These are phyloP conservation scores for Nothobranchius kuhntae DNA, from an alignment of 2,113 vertebrate species.

Conservation along the genomic window DNA sequence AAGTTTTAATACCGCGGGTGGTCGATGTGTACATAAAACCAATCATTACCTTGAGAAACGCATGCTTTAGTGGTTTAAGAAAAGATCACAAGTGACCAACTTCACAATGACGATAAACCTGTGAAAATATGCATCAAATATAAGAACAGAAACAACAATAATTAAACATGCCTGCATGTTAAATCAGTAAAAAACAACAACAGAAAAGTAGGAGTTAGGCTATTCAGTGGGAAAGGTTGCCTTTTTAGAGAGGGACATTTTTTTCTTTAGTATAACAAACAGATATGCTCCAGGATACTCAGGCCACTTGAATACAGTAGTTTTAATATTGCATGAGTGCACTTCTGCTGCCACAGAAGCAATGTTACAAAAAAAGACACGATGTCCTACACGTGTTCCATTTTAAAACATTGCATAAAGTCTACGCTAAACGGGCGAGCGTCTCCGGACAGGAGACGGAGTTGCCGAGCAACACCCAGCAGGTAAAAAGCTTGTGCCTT, in stretches of 20 bases:
- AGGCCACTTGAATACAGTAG: slow-evolving; percentile 71
- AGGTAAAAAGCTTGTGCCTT: slow-evolving; percentile 58
- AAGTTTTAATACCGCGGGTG: not conserved
- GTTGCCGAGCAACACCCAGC: slow-evolving; percentile 38
- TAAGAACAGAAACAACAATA: slow-evolving; percentile 10
- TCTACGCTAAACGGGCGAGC: slow-evolving; percentile 50
- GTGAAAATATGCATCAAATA: slow-evolving; percentile 7
- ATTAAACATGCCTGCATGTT: slow-evolving; percentile 81
- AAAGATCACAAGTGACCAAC: not conserved
- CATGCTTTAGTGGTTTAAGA: slow-evolving; percentile 27
- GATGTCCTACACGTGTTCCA: slow-evolving; percentile 37
- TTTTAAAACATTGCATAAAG: slow-evolving; percentile 63
- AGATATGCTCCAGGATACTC: slow-evolving; percentile 43
- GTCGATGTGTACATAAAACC: not conserved
- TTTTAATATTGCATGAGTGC: slow-evolving; percentile 62
- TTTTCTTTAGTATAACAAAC: slow-evolving; percentile 55
- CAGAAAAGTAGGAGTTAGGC: slow-evolving; percentile 13
- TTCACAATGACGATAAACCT: slow-evolving; percentile 6
- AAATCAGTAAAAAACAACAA: slow-evolving; percentile 42
- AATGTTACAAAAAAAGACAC: slow-evolving; percentile 49
- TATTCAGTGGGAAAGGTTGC: slow-evolving; percentile 6
- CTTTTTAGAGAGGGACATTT: not conserved
- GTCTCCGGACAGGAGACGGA: slow-evolving; percentile 40
- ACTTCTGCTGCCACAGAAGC: slow-evolving; percentile 51
- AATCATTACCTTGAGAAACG: slow-evolving; percentile 16